Evolutionary conservation across 1,140 invertebrate species (phyloP).

Genomic region (Drosophila equinoxialis): DNA sequence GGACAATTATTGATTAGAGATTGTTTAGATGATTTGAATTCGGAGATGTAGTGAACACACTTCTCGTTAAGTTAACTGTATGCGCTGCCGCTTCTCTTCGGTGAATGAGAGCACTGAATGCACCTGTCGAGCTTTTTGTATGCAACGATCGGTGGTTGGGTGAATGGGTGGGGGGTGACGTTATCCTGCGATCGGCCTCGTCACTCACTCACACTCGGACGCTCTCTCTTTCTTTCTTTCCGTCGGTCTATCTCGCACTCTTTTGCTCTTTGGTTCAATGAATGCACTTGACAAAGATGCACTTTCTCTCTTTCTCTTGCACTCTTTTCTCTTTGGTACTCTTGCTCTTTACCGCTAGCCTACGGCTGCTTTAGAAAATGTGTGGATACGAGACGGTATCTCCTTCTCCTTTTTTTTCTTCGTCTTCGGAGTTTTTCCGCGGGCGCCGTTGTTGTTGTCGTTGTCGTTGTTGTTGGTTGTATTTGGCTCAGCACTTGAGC

Average conservation of each 20-base stretch:
- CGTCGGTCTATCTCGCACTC: constrained; percentile 22
- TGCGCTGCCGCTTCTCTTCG: constrained; percentile 1
- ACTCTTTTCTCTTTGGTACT: constrained; percentile 5
- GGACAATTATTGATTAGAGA: not conserved
- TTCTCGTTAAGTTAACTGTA: not conserved
- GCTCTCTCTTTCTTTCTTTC: constrained; percentile 29
- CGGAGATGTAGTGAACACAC: not conserved
- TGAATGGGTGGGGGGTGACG: not conserved
- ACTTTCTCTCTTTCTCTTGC: constrained; percentile 27
- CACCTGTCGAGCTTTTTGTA: constrained; percentile 63
- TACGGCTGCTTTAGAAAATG: constrained; percentile 94
- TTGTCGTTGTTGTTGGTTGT: constrained; percentile 33
- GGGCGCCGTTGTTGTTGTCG: constrained; percentile 62
- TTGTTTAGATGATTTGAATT: not conserved
- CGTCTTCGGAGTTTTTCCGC: constrained; percentile 43
- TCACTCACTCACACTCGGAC: not conserved
- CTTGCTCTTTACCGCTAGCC: constrained; percentile 58
- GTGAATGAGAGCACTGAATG: constrained; percentile 41
- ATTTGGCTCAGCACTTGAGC: constrained; percentile 54
- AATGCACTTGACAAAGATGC: not conserved
- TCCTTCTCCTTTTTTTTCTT: constrained; percentile 22
- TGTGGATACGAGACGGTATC: constrained; percentile 92
- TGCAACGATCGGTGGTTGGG: constrained; percentile 8
- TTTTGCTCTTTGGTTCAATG: not conserved
- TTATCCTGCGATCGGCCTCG: constrained; percentile 63